Conservation (phyloP, 2,888 invertebrate species). For the Eueremaeus valkanovi region DNA sequence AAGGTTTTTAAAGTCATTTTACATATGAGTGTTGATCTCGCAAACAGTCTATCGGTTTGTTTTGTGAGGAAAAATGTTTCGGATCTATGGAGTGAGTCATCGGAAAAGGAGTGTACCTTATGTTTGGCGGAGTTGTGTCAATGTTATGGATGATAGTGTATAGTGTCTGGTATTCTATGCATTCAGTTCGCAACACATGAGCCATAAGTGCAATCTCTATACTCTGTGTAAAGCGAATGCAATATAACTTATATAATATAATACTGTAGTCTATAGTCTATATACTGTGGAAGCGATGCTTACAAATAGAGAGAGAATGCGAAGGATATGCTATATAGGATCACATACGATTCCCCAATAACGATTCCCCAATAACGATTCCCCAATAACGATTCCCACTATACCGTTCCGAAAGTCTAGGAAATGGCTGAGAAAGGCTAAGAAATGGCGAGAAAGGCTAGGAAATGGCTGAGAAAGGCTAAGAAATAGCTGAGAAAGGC, state of each 20-base stretch:
- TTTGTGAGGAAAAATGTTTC: neutral
- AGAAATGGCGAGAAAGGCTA: too few species aligned
- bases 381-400: too few species aligned
- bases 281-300: conserved; percentile 8
- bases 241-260: too few species aligned
- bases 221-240: too few species aligned
- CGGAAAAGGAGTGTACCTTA: conserved; percentile 29
- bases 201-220: too few species aligned
- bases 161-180: neutral
- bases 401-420: too few species aligned
- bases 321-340: conserved; percentile 13
- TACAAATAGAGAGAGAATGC: neutral
- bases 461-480: too few species aligned
- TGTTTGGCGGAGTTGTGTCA: conserved; percentile 1
- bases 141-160: neutral
- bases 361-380: too few species aligned
- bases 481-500: too few species aligned
- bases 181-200: neutral
- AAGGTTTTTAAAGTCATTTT: neutral
- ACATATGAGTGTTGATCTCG: neutral
- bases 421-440: too few species aligned
- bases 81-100: neutral
- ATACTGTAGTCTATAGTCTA: too few species aligned
- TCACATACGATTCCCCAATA: too few species aligned
- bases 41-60: neutral